These are phyloP conservation scores for Heptranchias perlo DNA, from an alignment of 2,113 vertebrate genomes.

Conservation along the genomic window DNA sequence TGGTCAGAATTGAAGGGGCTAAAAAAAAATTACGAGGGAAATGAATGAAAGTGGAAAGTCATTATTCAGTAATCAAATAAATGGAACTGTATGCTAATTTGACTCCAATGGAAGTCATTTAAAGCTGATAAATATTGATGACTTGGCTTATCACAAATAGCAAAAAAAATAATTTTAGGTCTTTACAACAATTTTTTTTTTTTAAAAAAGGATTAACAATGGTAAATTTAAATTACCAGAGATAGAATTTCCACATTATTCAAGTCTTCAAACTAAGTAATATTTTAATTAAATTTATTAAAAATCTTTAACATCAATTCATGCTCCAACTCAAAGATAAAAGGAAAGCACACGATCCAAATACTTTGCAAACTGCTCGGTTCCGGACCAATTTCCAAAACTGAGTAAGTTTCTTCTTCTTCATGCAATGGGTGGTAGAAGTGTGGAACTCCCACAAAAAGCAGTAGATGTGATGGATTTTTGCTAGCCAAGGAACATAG, in stretches of 20 bases:
- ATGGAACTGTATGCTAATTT: neutral
- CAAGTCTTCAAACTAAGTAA: neutral
- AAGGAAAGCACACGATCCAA: neutral
- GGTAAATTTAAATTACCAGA: neutral
- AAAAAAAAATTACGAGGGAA: neutral
- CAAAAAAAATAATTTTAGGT: neutral
- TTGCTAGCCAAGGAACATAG: too few species aligned
- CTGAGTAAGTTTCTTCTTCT: neutral
- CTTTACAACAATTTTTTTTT: neutral
- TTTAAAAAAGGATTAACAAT: neutral
- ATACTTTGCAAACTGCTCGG: neutral
- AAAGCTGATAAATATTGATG: neutral
- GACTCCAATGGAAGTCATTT: neutral
- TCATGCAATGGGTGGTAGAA: too few species aligned
- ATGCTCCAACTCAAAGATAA: neutral
- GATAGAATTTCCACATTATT: neutral
- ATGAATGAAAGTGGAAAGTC: neutral
- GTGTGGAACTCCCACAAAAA: too few species aligned
- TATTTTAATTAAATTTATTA: neutral
- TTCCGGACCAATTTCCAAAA: neutral
- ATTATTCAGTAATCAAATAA: neutral
- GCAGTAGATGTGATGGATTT: too few species aligned
- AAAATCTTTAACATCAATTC: neutral
- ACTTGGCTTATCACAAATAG: neutral
- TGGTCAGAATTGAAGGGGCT: neutral